Conservation (phyloP, 2,797 vertebrate genomes). For the Botia kubotai region DNA sequence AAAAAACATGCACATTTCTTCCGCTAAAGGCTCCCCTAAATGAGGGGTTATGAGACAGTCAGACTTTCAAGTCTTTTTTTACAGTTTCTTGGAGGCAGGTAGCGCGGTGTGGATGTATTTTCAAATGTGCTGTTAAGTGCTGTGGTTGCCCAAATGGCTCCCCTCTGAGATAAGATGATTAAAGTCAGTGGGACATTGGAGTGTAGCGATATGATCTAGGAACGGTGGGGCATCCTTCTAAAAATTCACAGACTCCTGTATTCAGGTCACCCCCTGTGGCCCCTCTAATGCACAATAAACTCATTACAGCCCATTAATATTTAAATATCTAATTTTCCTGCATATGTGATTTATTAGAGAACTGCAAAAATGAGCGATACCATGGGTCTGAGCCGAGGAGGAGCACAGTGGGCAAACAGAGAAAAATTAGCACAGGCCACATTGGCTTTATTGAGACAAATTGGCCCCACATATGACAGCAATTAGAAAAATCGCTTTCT, state of each 20-base stretch:
- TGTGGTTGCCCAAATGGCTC: slow-evolving; percentile 77
- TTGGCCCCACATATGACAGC: slow-evolving; percentile 69
- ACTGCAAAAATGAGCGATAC: slow-evolving; percentile 68
- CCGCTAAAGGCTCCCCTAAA: slow-evolving; percentile 6
- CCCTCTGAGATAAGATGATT: slow-evolving; percentile 84
- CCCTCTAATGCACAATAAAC: slow-evolving; percentile 77
- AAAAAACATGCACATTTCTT: slow-evolving; percentile 1
- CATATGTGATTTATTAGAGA: slow-evolving; percentile 80
- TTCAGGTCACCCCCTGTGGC: slow-evolving; percentile 70
- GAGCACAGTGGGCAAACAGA: slow-evolving; percentile 71
- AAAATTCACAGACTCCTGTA: slow-evolving; percentile 54
- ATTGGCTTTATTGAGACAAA: slow-evolving; percentile 82
- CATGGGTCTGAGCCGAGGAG: slow-evolving; percentile 74
- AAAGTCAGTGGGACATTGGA: slow-evolving; percentile 85
- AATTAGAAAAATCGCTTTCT: slow-evolving; percentile 73
- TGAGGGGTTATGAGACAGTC: slow-evolving; percentile 57
- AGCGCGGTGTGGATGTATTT: slow-evolving; percentile 77
- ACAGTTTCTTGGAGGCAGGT: slow-evolving; percentile 73
- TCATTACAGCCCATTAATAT: slow-evolving; percentile 84
- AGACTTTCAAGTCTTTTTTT: slow-evolving; percentile 67
- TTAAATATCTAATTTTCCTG: slow-evolving; percentile 81
- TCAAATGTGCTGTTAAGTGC: slow-evolving; percentile 76
- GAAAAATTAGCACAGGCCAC: slow-evolving; percentile 73
- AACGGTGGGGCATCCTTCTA: slow-evolving; percentile 37
- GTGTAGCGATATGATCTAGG: slow-evolving; percentile 74